These are phyloP conservation scores for Psephotus haematonotus DNA, from an alignment of 2,113 vertebrate species.

Conservation along the genomic window DNA sequence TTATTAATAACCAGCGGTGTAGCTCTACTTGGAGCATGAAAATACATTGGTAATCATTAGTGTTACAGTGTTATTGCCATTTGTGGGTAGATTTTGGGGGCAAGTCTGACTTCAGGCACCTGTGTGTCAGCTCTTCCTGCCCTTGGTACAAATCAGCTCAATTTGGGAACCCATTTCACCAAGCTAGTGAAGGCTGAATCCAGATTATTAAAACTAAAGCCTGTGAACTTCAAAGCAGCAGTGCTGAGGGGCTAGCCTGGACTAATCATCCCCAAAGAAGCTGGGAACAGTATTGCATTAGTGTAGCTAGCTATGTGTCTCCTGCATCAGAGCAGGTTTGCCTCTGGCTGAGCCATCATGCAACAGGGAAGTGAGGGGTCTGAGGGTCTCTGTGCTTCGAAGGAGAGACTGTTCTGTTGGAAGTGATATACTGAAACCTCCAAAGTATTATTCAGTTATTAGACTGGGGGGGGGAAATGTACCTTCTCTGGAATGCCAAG, in stretches of 20 bases:
- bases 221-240: background rate
- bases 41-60: background rate
- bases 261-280: background rate
- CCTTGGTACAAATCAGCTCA: background rate
- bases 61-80: background rate
- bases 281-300: rapidly evolving
- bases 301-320: background rate
- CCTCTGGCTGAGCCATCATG: rapidly evolving
- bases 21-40: background rate
- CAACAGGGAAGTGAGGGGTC: background rate
- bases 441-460: background rate
- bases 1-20: background rate
- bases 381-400: background rate
- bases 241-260: background rate
- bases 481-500: background rate
- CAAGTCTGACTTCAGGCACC: background rate
- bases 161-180: background rate
- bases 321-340: rapidly evolving
- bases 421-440: background rate
- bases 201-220: background rate
- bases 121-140: background rate
- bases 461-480: no score
- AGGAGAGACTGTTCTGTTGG: background rate
- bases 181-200: background rate
- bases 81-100: background rate